phyloP scores from a whole-genome alignment of 1,140 invertebrate species.

The Aphelinus atriplicis region DNA sequence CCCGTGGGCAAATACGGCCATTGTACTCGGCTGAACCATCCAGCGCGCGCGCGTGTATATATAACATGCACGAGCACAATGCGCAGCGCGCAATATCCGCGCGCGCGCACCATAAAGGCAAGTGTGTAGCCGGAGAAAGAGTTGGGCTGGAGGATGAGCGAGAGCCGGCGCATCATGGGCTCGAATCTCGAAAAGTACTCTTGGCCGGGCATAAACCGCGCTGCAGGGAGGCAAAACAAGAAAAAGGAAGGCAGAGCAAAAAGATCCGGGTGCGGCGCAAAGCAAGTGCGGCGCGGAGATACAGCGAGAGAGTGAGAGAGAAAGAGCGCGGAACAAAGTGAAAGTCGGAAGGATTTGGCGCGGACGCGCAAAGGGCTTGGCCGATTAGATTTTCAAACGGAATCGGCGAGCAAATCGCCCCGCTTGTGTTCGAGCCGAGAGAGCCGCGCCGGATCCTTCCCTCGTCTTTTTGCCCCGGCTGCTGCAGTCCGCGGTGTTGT shows the following conservation, averaged over 20 bases:
- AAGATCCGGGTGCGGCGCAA: background rate
- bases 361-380: background rate
- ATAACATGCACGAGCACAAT: constrained; percentile 2
- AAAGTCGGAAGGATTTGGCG: constrained; percentile 35
- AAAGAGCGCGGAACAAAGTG: constrained; percentile 30
- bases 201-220: background rate
- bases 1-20: constrained; percentile 9
- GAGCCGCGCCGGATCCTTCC: constrained; percentile 1
- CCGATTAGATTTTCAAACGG: constrained; percentile 40
- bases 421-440: constrained; percentile 29
- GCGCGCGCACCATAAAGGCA: constrained; percentile 13
- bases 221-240: constrained; percentile 4
- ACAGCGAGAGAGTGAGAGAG: constrained; percentile 35
- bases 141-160: constrained; percentile 16
- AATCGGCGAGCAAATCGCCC: constrained; percentile 33
- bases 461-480: background rate
- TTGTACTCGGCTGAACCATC: constrained; percentile 3
- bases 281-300: constrained; percentile 29
- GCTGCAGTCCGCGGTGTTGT: too few species aligned
- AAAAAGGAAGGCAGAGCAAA: background rate
- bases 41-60: background rate
- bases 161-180: background rate
- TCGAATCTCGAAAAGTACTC: constrained; percentile 24
- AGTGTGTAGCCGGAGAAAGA: constrained; percentile 22
- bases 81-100: constrained; percentile 11